Percentiles rank a stretch among this genome's conserved stretches.
Conservation (phyloP, 2,113 vertebrate species). For the Bagarius yarrelli region DNA sequence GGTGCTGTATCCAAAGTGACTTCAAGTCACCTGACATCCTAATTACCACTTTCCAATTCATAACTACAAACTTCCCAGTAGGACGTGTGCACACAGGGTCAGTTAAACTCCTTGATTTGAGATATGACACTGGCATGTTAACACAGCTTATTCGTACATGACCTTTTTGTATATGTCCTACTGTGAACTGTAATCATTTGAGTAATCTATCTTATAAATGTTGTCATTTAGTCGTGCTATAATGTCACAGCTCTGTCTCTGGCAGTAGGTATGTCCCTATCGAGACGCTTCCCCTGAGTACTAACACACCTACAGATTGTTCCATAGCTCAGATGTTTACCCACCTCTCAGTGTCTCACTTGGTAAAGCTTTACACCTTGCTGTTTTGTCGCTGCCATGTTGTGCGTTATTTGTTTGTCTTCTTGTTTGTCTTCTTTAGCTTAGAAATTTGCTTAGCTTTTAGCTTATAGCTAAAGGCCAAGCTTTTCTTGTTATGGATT, state of each 20-base stretch:
- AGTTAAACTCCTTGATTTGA: neutral
- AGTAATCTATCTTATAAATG: neutral
- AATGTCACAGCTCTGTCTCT: neutral
- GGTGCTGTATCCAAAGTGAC: no score
- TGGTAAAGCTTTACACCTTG: neutral
- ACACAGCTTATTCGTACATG: neutral
- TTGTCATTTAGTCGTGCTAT: neutral
- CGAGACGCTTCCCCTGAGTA: neutral
- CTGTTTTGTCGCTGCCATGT: neutral
- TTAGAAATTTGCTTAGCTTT: no score
- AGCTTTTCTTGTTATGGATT: neutral
- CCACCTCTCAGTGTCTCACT: neutral
- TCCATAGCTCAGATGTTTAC: neutral
- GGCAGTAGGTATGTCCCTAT: neutral
- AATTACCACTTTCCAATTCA: no score
- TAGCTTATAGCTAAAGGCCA: neutral
- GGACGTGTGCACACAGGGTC: no score
- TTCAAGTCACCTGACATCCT: no score
- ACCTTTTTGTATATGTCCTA: neutral
- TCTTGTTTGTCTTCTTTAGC: neutral
- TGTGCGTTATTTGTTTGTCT: neutral
- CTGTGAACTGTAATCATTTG: neutral
- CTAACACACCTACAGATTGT: slow-evolving; percentile 6
- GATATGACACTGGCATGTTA: neutral
- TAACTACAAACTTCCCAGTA: no score